Evolutionary conservation across 2,113 vertebrate species (phyloP).

Genomic region (Baryphthengus martii): DNA sequence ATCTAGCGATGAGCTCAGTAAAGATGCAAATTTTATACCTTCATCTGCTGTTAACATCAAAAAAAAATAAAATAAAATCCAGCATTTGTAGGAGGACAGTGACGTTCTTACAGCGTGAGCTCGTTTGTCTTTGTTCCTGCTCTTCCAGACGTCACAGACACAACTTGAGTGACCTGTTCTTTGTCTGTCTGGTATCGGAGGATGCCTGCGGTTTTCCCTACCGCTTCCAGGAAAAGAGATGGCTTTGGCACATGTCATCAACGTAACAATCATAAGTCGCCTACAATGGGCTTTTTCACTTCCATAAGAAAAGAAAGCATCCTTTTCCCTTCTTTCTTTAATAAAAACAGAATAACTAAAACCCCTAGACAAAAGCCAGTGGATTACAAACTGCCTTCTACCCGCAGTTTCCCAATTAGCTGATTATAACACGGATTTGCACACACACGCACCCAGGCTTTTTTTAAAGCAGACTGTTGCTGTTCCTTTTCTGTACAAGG

Average conservation of each 20-base stretch:
- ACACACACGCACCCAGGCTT: background rate
- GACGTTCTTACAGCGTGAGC: background rate
- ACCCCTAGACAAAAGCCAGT: background rate
- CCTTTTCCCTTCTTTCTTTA: background rate
- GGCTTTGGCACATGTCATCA: background rate
- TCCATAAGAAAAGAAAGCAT: background rate
- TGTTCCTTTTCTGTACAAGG: slow-evolving; percentile 71
- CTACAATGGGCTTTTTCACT: background rate
- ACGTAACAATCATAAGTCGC: background rate
- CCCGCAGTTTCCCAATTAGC: slow-evolving; percentile 72
- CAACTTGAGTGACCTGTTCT: background rate
- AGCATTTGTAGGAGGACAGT: background rate
- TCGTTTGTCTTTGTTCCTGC: background rate
- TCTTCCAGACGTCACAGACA: background rate
- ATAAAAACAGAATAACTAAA: background rate
- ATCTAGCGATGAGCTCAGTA: background rate
- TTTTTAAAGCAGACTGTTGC: slow-evolving; percentile 67
- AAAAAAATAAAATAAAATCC: background rate
- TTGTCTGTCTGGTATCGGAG: background rate
- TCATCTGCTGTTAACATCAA: slow-evolving; percentile 5
- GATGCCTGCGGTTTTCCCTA: background rate
- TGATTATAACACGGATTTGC: slow-evolving; percentile 71
- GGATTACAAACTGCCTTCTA: slow-evolving; percentile 54
- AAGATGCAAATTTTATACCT: slow-evolving; percentile 43
- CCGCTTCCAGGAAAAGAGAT: background rate